phyloP scores from a whole-genome alignment of 2,113 vertebrate species.

The Casuarius casuarius region DNA sequence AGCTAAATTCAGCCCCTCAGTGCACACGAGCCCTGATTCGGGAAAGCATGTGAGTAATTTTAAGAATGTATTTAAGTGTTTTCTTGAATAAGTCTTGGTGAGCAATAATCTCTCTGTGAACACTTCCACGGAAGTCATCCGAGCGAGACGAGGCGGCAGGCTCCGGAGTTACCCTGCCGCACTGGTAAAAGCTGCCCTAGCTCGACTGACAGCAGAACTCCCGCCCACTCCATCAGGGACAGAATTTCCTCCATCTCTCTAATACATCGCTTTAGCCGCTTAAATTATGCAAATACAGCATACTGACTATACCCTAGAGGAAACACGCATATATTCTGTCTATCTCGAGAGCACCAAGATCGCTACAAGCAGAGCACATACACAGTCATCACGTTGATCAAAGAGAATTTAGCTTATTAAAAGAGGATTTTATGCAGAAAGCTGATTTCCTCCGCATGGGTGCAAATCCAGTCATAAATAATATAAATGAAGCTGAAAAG shows the following conservation, averaged over 20 bases:
- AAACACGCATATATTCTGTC: not conserved
- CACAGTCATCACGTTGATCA: slow-evolving; percentile 27
- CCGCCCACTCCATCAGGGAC: not conserved
- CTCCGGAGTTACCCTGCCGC: rapidly evolving
- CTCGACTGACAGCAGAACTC: not conserved
- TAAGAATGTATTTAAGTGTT: not conserved
- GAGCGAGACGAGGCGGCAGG: rapidly evolving
- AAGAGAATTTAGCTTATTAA: slow-evolving; percentile 49
- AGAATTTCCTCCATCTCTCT: not conserved
- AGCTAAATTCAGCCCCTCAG: not conserved
- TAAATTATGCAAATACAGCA: slow-evolving; percentile 11
- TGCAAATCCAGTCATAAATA: slow-evolving; percentile 18
- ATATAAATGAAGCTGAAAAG: not conserved
- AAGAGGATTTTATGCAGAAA: not conserved
- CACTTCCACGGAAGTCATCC: not conserved
- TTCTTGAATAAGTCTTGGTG: not conserved
- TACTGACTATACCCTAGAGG: not conserved
- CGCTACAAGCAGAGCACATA: not conserved
- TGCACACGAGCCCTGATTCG: rapidly evolving
- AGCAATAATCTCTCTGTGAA: not conserved
- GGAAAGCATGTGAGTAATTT: not conserved
- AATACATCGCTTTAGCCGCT: not conserved
- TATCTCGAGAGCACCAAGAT: not conserved
- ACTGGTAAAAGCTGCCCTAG: not conserved
- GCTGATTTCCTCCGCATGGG: not conserved